Percentiles rank a stretch among this genome's conserved stretches.
Conservation (phyloP, 2,888 invertebrate genomes). For the Epinotia demarniana region DNA sequence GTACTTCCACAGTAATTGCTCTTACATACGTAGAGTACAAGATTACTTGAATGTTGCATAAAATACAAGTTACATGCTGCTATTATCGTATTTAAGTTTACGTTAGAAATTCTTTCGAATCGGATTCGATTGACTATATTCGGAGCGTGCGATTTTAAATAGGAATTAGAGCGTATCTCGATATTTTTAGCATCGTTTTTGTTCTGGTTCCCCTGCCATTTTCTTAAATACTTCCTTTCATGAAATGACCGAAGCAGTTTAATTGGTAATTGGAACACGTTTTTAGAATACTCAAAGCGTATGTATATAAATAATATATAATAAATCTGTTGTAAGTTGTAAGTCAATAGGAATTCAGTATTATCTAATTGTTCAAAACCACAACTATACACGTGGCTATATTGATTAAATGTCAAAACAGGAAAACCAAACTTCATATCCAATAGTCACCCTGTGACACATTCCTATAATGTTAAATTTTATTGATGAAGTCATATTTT, state of each 20-base stretch:
- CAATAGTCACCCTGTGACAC: constrained; percentile 15
- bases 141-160: constrained; percentile 31
- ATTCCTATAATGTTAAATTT: not conserved
- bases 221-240: constrained; percentile 3
- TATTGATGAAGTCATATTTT: not conserved
- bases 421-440: constrained; percentile 15
- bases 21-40: constrained; percentile 40
- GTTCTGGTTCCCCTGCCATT: not conserved
- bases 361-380: constrained; percentile 13
- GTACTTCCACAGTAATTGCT: constrained; percentile 38
- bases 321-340: not conserved
- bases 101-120: constrained; percentile 31
- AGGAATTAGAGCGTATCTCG: constrained; percentile 41
- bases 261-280: constrained; percentile 1
- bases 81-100: constrained; percentile 35
- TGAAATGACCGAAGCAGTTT: not conserved
- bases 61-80: constrained; percentile 38
- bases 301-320: not conserved
- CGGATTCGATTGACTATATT: constrained; percentile 39
- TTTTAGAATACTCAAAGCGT: not conserved
- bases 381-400: constrained; percentile 8
- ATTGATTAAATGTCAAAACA: constrained; percentile 23
- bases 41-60: constrained; percentile 43
- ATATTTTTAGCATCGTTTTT: constrained; percentile 11
- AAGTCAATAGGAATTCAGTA: constrained; percentile 2